These are phyloP conservation scores for Blastobasis adustella DNA, from an alignment of 2,888 invertebrate genomes.

Conservation along the genomic window DNA sequence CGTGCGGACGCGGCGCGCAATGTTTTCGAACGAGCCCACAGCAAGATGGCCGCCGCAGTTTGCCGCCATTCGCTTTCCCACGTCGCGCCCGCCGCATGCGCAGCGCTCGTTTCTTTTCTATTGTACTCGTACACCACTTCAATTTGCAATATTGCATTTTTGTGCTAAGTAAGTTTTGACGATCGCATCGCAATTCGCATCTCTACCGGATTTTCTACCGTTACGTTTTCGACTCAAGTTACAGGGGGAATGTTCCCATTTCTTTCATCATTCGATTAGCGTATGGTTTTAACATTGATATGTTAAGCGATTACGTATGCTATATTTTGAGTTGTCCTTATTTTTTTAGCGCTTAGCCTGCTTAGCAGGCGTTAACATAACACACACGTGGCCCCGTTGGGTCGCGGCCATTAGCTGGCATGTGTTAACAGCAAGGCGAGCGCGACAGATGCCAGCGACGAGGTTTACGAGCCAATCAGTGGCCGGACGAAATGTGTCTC, in stretches of 20 bases:
- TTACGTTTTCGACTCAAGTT: slow-evolving; percentile 1
- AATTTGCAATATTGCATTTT: slow-evolving; percentile 46
- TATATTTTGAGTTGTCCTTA: slow-evolving; percentile 12
- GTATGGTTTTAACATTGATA: slow-evolving; percentile 2
- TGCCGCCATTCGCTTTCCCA: slow-evolving; percentile 70
- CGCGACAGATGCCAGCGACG: slow-evolving; percentile 40
- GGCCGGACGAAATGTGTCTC: slow-evolving; percentile 31
- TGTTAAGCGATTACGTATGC: no score
- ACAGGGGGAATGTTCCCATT: no score
- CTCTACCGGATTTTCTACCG: slow-evolving; percentile 16
- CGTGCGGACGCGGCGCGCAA: slow-evolving; percentile 67
- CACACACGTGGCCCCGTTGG: slow-evolving; percentile 36
- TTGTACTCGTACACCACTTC: slow-evolving; percentile 31
- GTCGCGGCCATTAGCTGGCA: slow-evolving; percentile 41
- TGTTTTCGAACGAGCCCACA: slow-evolving; percentile 54
- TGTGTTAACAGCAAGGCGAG: slow-evolving; percentile 44
- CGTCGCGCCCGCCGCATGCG: slow-evolving; percentile 57
- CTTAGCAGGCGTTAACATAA: slow-evolving; percentile 32
- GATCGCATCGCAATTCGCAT: slow-evolving; percentile 21
- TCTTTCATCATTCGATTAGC: no score
- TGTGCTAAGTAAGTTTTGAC: slow-evolving; percentile 26
- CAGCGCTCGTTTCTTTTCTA: slow-evolving; percentile 56
- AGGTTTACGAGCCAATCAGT: slow-evolving; percentile 32
- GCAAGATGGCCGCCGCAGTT: slow-evolving; percentile 62
- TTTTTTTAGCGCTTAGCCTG: slow-evolving; percentile 16